Conservation (phyloP, 2,888 invertebrate species). For the Ditula angustiorana region DNA sequence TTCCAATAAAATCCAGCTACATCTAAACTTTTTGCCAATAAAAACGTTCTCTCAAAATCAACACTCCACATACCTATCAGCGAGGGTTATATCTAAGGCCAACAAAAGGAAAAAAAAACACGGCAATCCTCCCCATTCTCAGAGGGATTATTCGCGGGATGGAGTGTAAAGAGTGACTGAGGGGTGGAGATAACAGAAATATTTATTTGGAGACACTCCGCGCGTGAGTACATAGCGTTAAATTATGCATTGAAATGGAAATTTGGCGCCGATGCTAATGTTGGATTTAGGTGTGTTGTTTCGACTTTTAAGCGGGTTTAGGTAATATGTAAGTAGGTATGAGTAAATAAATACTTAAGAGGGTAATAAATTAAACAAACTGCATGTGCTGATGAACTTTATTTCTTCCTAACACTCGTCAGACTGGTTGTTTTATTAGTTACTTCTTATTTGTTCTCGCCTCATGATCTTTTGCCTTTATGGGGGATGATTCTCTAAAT, state of each 20-base stretch:
- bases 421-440: too few relatives aligned
- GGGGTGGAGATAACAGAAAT: constrained; percentile 75
- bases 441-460: too few relatives aligned
- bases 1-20: too few relatives aligned
- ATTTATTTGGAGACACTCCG: constrained; percentile 66
- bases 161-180: constrained; percentile 73
- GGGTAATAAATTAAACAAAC: background rate
- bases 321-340: background rate
- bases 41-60: constrained; percentile 27
- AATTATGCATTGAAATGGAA: constrained; percentile 84
- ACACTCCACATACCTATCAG: constrained; percentile 33
- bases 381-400: too few relatives aligned
- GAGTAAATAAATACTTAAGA: background rate
- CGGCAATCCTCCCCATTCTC: constrained; percentile 58
- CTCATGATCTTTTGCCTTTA: too few relatives aligned
- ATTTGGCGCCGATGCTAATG: constrained; percentile 50
- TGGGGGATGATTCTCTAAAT: too few relatives aligned
- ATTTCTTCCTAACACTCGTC: too few relatives aligned
- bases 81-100: constrained; percentile 49
- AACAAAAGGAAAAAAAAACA: constrained; percentile 55
- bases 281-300: constrained; percentile 7
- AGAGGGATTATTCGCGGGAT: constrained; percentile 75
- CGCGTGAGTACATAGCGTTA: constrained; percentile 65
- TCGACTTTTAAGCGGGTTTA: background rate
- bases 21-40: constrained; percentile 12